Base-by-base conservation (phyloP, 2,888 invertebrate species). In the Rhogogaster chlorosoma region DNA sequence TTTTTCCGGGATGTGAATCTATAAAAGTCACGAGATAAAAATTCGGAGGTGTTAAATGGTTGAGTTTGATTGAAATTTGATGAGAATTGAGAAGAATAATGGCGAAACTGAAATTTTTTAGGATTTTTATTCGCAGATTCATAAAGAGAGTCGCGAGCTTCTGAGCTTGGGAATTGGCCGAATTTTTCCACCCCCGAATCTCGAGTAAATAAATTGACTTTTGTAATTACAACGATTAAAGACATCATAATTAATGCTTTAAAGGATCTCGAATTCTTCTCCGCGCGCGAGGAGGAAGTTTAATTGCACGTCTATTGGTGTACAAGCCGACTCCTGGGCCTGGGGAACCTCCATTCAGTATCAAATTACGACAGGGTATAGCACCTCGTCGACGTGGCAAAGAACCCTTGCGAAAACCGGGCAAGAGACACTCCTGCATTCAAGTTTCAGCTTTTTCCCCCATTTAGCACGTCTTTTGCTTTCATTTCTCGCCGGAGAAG, bases 331-430 rank as follows among this genome's bases (percentile, higher is more conserved):
- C 80, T 80, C 38, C 38, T 15, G 38, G 53, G 49, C 32, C 22
- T 42, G 38, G 73, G 73, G 73, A 42, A 73, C 22, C 73, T 73
- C n/a, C 18, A 9, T 77, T 61, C 36, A 15, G 38, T 57, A 12
- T 80, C 80, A 61, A 80, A 80, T 80, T 80, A 80, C 80, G n/a
- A 67, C 15, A 61, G 53, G 53, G 22, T 32, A 61, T 29, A 38
- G 57, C 61, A 61, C 53, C 29, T 77, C 32, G 9, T 32, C 29
- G n/a, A 36, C 42, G 73, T n/a, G 22, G 42, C 22, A 32, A 53
- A 77, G 32, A 53, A 77, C 49, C 53, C 77, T 77, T 77, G 36
- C 49, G 49, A 29, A 29, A 5, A 29, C n/a, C 53, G 4, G 3
- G 15, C 32, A 5, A 53, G 10, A 26, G 32, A 73, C 61, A 61